Conservation (phyloP, 2,797 vertebrate genomes). For the Rhabdophis nuchalis region DNA sequence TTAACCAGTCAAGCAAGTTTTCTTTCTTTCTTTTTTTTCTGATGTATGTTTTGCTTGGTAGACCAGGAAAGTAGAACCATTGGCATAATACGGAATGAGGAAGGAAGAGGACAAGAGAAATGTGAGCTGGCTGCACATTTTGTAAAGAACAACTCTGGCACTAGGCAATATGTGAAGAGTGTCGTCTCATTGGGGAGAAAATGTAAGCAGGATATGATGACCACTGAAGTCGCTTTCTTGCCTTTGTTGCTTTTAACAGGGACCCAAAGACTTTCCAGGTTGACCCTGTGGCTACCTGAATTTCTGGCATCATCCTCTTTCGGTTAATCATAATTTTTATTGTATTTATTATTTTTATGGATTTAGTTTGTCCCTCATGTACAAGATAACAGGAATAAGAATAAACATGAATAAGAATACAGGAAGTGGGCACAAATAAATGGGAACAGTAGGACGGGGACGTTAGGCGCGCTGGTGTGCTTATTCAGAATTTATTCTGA, state of each 20-base stretch:
- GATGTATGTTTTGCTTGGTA: background rate
- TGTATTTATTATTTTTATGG: too few relatives aligned
- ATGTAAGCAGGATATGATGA: background rate
- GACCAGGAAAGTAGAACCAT: background rate
- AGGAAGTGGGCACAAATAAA: too few relatives aligned
- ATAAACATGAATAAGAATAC: too few relatives aligned
- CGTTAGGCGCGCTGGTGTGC: too few relatives aligned
- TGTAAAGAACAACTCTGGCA: background rate
- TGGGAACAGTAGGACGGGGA: too few relatives aligned
- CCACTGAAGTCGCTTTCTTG: background rate
- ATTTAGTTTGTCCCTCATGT: too few relatives aligned
- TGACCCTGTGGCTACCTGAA: conserved; percentile 59
- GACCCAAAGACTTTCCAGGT: conserved; percentile 64
- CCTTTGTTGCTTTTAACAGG: conserved; percentile 48
- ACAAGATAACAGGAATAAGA: too few relatives aligned
- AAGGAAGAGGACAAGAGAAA: background rate
- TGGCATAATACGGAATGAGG: background rate
- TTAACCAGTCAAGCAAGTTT: background rate
- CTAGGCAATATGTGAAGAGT: background rate
- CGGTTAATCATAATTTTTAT: background rate
- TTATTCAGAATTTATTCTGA: background rate
- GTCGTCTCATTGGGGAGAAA: background rate
- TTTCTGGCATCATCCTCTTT: conserved; percentile 58
- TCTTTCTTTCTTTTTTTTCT: background rate
- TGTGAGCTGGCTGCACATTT: background rate